phyloP scores from a whole-genome alignment of 2,797 vertebrate species.

The Florisuga fusca region DNA sequence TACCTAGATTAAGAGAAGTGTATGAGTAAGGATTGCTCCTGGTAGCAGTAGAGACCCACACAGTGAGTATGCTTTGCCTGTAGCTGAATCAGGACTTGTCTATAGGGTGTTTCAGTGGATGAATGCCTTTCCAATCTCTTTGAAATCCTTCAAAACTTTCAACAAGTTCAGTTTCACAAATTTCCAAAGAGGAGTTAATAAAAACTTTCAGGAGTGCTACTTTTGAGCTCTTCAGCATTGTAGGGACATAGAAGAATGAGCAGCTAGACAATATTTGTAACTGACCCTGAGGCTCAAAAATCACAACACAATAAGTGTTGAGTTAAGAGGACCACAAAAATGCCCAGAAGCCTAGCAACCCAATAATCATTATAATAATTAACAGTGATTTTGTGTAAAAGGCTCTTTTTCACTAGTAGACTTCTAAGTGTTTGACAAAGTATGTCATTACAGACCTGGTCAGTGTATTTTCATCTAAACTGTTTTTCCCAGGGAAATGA shows the following conservation, averaged over 20 bases:
- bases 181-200: not conserved
- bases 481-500: not conserved
- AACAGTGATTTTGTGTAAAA: not conserved
- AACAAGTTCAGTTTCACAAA: not conserved
- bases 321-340: slow-evolving; percentile 2
- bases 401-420: not conserved
- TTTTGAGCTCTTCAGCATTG: not conserved
- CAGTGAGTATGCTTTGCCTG: not conserved
- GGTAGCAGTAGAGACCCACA: not conserved
- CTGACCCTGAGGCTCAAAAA: not conserved
- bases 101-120: no score
- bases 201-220: not conserved
- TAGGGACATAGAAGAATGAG: not conserved
- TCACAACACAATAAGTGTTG: slow-evolving; percentile 6
- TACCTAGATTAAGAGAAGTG: not conserved
- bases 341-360: not conserved
- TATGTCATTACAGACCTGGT: not conserved
- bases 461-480: not conserved
- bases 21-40: not conserved
- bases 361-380: slow-evolving; percentile 41
- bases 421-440: slow-evolving; percentile 2
- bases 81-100: not conserved
- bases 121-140: not conserved
- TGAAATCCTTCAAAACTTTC: slow-evolving; percentile 23
- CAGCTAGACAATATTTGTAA: not conserved